Conservation (phyloP, 2,888 invertebrate genomes). For the Amiota mariae region DNA sequence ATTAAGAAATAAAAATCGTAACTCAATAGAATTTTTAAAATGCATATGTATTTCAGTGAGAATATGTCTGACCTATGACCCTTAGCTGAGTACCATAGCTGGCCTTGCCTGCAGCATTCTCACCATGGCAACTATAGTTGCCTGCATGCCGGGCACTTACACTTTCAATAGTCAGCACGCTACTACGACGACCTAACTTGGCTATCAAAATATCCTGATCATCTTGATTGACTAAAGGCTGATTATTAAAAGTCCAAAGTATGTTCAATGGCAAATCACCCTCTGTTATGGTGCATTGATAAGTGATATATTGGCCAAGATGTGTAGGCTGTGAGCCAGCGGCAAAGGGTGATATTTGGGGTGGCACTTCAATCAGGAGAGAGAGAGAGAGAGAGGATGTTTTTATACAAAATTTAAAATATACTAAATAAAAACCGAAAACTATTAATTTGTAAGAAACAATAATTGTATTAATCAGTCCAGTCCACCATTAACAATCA, state of each 20-base stretch:
- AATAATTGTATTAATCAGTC: neutral
- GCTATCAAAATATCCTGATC: constrained; percentile 75
- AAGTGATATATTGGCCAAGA: constrained; percentile 77
- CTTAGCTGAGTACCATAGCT: constrained; percentile 81
- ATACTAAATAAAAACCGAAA: neutral
- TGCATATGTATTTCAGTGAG: constrained; percentile 17
- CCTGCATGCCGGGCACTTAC: constrained; percentile 81
- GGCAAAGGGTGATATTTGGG: constrained; percentile 76
- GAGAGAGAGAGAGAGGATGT: neutral
- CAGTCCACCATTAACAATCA: constrained; percentile 74
- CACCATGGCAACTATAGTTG: constrained; percentile 83
- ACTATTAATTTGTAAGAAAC: neutral
- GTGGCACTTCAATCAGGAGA: constrained; percentile 54
- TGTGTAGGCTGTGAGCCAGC: constrained; percentile 78
- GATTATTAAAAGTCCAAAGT: constrained; percentile 77
- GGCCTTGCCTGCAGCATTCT: constrained; percentile 82
- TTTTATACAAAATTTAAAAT: neutral
- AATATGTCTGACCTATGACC: constrained; percentile 78
- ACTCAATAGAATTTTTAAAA: constrained; percentile 25
- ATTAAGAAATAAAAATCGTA: constrained; percentile 38
- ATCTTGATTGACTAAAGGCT: constrained; percentile 68
- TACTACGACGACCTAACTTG: constrained; percentile 79
- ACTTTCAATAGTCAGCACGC: constrained; percentile 81
- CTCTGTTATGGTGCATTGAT: constrained; percentile 78
- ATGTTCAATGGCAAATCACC: constrained; percentile 81